Evolutionary conservation across 2,797 vertebrate genomes (phyloP), one percentile per base, ranked within the genome.

Genomic region (Alectoris magna): DNA sequence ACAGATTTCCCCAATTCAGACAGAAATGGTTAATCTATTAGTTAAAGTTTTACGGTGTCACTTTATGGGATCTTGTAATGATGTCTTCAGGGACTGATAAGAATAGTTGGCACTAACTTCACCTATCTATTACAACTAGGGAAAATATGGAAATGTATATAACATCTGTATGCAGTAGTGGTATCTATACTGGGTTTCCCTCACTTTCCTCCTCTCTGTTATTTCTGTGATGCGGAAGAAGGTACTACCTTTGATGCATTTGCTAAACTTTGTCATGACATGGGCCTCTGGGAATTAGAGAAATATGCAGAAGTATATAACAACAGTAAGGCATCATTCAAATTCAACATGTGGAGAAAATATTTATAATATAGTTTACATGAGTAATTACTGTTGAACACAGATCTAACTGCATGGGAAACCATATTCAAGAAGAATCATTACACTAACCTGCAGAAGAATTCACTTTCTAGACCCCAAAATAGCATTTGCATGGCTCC

Each of bases 401-500:
- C 27, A 81, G 90, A 81, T 34, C 74, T 81, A 88, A 84, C 53
- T 43, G 41, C 63, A 81, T 0, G 11, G 87, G 93, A 95, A 94
- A 86, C 74, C 64, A 16, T 17, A 82, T 90, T 88, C 68, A 88
- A 66, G 60, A 87, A 34, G 41, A 96, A 90, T 82, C 48, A 23
- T 91, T 58, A 66, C 66, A 62, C 29, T 49, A 38, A 58, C 15
- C 78, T 90, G 88, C 53, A 94, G 82, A 91, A 77, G n/a, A 91
- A 91, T 70, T 94, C 74, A 87, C 44, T 71, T 86, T 84, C 60
- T 84, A 29, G 48, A 84, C 71, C 44, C 44, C 48, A 82, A 94
- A 96, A 88, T 49, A 94, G 26, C 64, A 78, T 60, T 73, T 93
- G 31, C 38, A 41, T 6, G 29, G 38, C 71, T 96, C 81, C 44